Conservation (phyloP, 2,113 vertebrate species). For the Physeter macrocephalus region DNA sequence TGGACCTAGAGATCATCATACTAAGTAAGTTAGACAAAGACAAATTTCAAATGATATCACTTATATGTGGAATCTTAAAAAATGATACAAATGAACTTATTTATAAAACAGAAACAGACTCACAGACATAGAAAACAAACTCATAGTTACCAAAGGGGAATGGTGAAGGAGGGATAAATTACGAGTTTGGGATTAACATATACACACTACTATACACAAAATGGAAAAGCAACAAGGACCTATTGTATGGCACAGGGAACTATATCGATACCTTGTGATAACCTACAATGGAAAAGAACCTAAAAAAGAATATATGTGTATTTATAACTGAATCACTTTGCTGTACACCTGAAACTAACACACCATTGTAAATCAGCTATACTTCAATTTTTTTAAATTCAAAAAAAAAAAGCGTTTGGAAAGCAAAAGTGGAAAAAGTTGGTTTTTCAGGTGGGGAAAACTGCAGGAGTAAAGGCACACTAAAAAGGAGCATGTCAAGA, state of each 20-base stretch:
- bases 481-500: neutral
- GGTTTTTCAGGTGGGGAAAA: neutral
- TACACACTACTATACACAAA: neutral
- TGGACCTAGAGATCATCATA: neutral
- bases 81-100: neutral
- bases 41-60: neutral
- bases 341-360: neutral
- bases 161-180: neutral
- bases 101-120: neutral
- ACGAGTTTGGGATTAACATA: neutral
- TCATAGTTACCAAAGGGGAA: neutral
- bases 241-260: neutral
- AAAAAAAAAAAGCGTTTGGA: neutral
- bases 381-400: neutral
- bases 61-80: neutral
- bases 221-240: neutral
- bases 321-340: neutral
- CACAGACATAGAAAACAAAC: neutral
- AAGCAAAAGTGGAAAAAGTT: neutral
- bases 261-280: neutral
- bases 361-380: neutral
- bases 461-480: neutral
- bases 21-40: neutral
- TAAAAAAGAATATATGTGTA: neutral
- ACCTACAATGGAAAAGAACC: neutral